These are phyloP conservation scores for Mellivora capensis DNA, from an alignment of 2,113 vertebrate species.

Conservation along the genomic window DNA sequence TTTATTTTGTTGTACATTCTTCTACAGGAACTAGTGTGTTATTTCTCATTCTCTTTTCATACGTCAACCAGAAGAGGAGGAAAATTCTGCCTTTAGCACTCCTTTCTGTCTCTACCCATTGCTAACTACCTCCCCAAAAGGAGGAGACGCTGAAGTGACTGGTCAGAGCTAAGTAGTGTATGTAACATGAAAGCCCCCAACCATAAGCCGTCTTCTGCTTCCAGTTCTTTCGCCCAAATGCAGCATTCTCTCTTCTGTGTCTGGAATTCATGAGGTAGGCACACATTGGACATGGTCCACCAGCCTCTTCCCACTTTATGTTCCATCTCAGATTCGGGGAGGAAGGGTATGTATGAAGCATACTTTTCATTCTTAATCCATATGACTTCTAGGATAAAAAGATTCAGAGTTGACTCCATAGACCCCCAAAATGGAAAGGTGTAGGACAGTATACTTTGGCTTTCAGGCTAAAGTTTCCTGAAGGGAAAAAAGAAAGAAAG, in stretches of 20 bases:
- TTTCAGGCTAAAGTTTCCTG: background rate
- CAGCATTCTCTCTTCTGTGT: background rate
- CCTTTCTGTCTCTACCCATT: background rate
- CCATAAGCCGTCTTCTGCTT: background rate
- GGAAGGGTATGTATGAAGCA: fast-evolving
- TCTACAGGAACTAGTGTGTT: background rate
- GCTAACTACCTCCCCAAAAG: background rate
- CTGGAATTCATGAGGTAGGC: background rate
- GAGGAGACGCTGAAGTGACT: background rate
- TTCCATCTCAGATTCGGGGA: background rate
- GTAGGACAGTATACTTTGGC: background rate
- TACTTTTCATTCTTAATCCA: background rate
- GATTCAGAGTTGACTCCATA: background rate
- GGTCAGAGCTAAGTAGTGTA: background rate
- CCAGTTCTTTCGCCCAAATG: background rate
- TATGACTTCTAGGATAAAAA: background rate
- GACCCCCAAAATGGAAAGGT: background rate
- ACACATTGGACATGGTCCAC: too few relatives aligned
- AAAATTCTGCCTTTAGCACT: background rate
- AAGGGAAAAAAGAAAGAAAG: background rate
- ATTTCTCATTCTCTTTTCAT: background rate
- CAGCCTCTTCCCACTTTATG: background rate
- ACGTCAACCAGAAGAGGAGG: background rate
- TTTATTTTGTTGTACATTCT: background rate
- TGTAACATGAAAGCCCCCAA: background rate